Evolutionary conservation across 1,140 invertebrate genomes (phyloP), one percentile per base, ranked within the genome.

Genomic region (Anoplolepis gracilipes): DNA sequence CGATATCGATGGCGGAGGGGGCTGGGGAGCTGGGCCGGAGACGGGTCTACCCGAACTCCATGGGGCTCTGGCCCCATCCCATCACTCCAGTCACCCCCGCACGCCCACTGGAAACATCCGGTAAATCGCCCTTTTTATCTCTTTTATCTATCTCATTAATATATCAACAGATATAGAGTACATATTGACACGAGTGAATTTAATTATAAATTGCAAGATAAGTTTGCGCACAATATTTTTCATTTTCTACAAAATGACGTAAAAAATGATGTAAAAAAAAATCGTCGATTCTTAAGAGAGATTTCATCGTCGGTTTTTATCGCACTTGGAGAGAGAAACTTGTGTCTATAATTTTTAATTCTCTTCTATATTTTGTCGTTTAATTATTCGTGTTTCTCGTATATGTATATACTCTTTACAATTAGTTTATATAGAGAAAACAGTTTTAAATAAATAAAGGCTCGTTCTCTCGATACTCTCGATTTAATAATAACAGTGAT

Each of bases 1-100:
- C 92, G 94, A 93, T 93, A 93, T 92, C 92, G 93, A 95, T 94
- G 92, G 93, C 91, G 94, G 94, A 95, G 93, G 93, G 94, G 94
- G 93, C 94, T 94, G 94, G 93, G 93, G 93, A 94, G 94, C 92
- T 93, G 93, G 93, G 92, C 90, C 89, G 93, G 94, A 95, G 94
- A 94, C 94, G 94, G 94, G 94, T 93, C 92, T 94, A 95, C 94
- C 94, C 94, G 94, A 95, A 95, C 94, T 95, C 94, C 94, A 95
- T 95, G 94, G 94, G 94, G 94, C 94, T 95, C 94, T 94, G 94
- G 93, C 94, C 94, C 94, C 94, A 95, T 95, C 94, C 94, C 94
- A 95, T 95, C 92, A 94, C 94, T 94, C 93, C 94, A 93, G 94
- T 95, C 94, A 95, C 94, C 94, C 94, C 93, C 93, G 93, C 94